Evolutionary conservation across 2,888 invertebrate genomes (phyloP), one percentile per base, ranked within the genome.

Genomic region (Papilio elwesi): DNA sequence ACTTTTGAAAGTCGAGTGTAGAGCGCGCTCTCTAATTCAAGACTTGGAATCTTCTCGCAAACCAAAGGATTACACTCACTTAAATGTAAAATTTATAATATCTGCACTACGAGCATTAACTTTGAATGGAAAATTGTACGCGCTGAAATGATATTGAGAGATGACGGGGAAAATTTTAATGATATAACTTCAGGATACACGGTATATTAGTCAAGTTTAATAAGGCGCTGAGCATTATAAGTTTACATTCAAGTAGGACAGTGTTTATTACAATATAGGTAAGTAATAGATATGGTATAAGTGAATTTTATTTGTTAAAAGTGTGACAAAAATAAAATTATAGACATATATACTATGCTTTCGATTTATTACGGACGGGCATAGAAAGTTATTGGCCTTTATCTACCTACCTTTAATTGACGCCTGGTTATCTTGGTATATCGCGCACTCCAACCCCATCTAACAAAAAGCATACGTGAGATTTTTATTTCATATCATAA

Each of bases 391-490:
- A 49, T 11, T 38, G 15, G 47, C 48, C 43, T 26, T 66, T 59
- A 43, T 68, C 53, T 53, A 68, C 72, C 72, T 64, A 73, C 68
- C 72, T 73, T 68, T 11, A 67, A 68, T 8, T 43, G 36, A 64
- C 6, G 55, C 49, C 51, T 13, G 64, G 64, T 64, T 68, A 68
- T 73, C 64, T 49, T 43, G 64, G 64, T 38, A 68, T 38, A 68
- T 36, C 49, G 48, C 55, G 48, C 43, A 78, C 79, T 74, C 80
- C 80, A 76, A 77, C 86, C 81, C 83, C 87, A 90, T 88, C 90
- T 89, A 90, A 82, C 90, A 90, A 88, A 87, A 89, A 87, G 88
- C 89, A 88, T 87, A 87, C 88, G 85, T 80, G 83, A 83, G 79
- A 84, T 85, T 80, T 82, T 81, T 77, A 83, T 81, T 82, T 82